These are phyloP conservation scores for Diorhabda elongata DNA, from an alignment of 1,140 invertebrate genomes.

Conservation along the genomic window DNA sequence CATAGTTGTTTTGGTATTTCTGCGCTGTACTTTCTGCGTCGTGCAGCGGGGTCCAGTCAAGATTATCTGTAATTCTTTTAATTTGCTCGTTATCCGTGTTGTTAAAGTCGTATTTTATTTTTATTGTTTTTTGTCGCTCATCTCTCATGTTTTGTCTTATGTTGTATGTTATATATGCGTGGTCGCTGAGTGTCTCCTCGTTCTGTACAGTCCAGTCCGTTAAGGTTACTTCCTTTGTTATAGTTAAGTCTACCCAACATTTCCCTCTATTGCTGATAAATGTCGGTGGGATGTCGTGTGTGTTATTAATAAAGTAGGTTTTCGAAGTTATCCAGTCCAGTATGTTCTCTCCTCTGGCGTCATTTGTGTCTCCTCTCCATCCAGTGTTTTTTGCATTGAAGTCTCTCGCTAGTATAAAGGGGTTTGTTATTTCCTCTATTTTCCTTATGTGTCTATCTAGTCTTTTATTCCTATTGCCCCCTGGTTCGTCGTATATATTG, in stretches of 20 bases:
- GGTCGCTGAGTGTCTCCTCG: no score
- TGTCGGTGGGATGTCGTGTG: background rate
- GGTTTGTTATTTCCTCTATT: no score
- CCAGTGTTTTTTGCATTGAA: constrained; percentile 5
- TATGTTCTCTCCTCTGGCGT: no score
- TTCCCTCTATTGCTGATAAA: background rate
- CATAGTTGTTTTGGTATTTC: background rate
- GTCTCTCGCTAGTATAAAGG: background rate
- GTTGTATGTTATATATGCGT: no score
- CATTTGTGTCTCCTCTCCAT: no score
- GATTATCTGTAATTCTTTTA: background rate
- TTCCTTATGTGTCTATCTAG: no score
- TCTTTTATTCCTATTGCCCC: background rate
- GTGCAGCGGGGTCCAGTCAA: background rate
- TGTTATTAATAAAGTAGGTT: background rate
- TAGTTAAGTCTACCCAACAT: background rate
- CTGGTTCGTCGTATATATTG: constrained; percentile 4
- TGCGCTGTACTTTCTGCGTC: no score
- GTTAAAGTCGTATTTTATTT: background rate
- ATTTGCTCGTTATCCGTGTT: background rate
- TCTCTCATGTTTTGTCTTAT: background rate
- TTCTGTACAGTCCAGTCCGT: background rate
- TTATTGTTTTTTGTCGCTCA: background rate
- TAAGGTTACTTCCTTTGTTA: background rate
- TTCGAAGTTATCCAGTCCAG: background rate